These are phyloP conservation scores for Willisornis vidua DNA, from an alignment of 2,113 vertebrate species.

Conservation along the genomic window DNA sequence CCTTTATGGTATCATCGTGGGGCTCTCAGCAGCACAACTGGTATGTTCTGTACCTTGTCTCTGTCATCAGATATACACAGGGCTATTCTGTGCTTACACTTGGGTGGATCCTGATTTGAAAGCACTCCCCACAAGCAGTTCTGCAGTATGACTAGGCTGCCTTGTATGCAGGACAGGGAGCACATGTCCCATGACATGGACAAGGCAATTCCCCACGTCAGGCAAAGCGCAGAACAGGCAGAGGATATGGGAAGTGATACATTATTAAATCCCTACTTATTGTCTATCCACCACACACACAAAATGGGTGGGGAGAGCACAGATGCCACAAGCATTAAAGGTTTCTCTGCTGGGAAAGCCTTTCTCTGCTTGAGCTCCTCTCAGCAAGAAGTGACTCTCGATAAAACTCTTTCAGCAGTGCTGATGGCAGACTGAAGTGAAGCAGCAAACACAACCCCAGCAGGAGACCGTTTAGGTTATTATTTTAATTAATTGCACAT, in stretches of 20 bases:
- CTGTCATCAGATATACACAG: neutral
- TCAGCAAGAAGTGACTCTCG: slow-evolving; percentile 15
- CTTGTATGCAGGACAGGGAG: neutral
- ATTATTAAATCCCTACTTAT: neutral
- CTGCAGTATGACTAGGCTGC: neutral
- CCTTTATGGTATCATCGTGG: neutral
- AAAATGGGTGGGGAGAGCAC: neutral
- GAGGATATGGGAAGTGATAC: neutral
- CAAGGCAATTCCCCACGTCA: accelerated
- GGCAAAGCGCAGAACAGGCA: neutral
- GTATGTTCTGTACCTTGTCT: neutral
- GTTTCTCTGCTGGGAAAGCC: neutral
- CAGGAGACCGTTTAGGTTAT: slow-evolving; percentile 63
- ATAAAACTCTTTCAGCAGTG: slow-evolving; percentile 4
- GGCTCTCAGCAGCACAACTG: neutral
- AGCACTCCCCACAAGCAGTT: neutral
- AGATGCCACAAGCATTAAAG: neutral
- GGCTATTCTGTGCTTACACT: neutral
- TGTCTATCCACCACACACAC: neutral
- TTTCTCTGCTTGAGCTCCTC: neutral
- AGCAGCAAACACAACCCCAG: slow-evolving; percentile 58
- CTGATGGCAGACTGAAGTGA: slow-evolving; percentile 18
- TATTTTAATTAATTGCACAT: slow-evolving; percentile 74
- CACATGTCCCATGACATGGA: neutral
- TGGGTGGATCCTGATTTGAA: neutral